Conservation (phyloP, 2,113 vertebrate genomes). For the Lepus americanus region DNA sequence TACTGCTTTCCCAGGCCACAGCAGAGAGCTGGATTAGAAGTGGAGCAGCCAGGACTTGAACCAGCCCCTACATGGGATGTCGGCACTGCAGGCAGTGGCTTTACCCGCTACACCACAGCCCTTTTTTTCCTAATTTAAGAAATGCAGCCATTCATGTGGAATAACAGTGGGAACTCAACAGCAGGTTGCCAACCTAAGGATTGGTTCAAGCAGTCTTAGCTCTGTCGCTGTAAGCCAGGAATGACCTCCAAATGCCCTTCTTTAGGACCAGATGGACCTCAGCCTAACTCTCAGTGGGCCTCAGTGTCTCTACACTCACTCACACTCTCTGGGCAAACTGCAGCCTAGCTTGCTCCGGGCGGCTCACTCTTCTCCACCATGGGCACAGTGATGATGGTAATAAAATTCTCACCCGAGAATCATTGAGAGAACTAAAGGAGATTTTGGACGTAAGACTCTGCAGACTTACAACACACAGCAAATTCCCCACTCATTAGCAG, state of each 20-base stretch:
- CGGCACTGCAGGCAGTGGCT: too few species aligned
- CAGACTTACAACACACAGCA: background rate
- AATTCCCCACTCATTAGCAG: background rate
- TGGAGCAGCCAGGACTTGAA: too few species aligned
- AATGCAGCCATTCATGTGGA: background rate
- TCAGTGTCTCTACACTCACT: background rate
- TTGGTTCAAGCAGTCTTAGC: background rate
- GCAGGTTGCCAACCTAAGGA: background rate
- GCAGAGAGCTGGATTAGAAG: too few species aligned
- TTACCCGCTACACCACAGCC: too few species aligned
- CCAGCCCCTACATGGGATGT: too few species aligned
- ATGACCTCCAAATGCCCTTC: background rate
- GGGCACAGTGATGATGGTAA: background rate
- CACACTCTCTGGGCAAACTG: background rate
- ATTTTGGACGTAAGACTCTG: background rate
- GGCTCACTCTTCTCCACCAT: background rate
- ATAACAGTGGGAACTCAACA: background rate
- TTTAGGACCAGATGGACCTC: background rate
- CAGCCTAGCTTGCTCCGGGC: background rate
- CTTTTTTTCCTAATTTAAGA: background rate
- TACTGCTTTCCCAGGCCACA: too few species aligned
- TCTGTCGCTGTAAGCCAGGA: background rate
- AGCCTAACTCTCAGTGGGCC: background rate
- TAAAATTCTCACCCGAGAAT: background rate
- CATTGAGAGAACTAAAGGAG: conserved; percentile 26